A percentile compares a stretch with the other conserved stretches of the same genome.
phyloP scores from a whole-genome alignment of 2,797 vertebrate species.

The Urophycis tenuis region DNA sequence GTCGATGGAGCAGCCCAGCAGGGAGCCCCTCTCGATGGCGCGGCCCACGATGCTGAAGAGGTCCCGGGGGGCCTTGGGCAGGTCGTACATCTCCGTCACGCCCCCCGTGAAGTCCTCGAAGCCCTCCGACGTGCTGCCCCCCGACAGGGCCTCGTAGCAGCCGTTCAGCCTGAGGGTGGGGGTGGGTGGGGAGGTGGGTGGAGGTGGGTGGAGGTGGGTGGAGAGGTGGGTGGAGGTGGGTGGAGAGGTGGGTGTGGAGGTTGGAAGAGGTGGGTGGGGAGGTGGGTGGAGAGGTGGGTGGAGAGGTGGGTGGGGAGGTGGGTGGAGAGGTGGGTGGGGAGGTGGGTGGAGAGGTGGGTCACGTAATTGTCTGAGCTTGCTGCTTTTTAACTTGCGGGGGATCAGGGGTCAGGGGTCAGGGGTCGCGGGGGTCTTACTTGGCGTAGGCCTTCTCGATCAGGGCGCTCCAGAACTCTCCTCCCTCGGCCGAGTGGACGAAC shows the following conservation, averaged over 20 bases:
- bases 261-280: no score
- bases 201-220: neutral
- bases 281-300: no score
- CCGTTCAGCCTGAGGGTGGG: slow-evolving; percentile 79
- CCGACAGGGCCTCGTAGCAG: slow-evolving; percentile 86
- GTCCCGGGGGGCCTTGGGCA: slow-evolving; percentile 74
- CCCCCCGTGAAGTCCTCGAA: slow-evolving; percentile 95
- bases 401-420: neutral
- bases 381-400: no score
- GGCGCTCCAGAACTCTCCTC: slow-evolving; percentile 91
- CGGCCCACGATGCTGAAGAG: slow-evolving; percentile 81
- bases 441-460: slow-evolving; percentile 95
- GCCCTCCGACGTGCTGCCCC: slow-evolving; percentile 88
- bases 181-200: no score
- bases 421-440: slow-evolving; percentile 74
- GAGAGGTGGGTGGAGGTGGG: neutral
- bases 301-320: no score
- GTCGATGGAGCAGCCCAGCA: slow-evolving; percentile 90
- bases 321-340: no score
- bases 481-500: slow-evolving; percentile 88
- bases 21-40: slow-evolving; percentile 84
- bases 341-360: no score
- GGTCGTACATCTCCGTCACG: slow-evolving; percentile 86
- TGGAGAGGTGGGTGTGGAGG: no score
- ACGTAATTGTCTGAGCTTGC: no score